A percentile compares a stretch with the other conserved stretches of the same genome.
phyloP scores from a whole-genome alignment of 2,113 vertebrate genomes.

The Ciconia boyciana region DNA sequence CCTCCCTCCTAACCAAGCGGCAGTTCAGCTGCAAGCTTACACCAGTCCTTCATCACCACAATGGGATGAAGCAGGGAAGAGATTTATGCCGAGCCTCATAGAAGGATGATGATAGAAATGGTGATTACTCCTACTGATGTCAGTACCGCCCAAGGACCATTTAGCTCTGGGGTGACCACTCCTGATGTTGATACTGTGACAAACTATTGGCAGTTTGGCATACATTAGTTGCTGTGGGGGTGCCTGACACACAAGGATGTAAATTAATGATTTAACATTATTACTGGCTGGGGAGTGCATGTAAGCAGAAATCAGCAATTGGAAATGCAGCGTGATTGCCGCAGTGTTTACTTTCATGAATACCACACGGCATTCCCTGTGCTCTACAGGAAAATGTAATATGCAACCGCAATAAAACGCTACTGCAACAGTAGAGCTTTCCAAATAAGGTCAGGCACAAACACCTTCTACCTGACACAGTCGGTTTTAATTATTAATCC shows the following conservation, averaged over 20 bases:
- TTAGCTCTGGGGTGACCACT: background rate
- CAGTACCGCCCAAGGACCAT: background rate
- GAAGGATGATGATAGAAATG: background rate
- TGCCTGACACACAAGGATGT: background rate
- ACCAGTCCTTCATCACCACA: background rate
- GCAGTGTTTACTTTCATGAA: background rate
- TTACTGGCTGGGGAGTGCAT: background rate
- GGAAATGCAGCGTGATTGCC: rapidly evolving
- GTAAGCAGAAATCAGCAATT: background rate
- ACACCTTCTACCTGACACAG: background rate
- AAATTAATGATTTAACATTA: background rate
- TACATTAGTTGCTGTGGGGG: background rate
- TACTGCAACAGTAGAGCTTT: background rate
- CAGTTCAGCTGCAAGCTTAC: background rate
- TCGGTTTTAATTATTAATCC: background rate
- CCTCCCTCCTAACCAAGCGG: background rate
- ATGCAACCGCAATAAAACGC: background rate
- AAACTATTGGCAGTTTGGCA: background rate
- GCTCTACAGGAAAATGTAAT: background rate
- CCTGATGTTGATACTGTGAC: background rate
- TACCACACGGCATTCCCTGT: background rate
- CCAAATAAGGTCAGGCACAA: background rate
- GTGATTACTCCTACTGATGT: background rate
- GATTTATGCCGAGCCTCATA: background rate
- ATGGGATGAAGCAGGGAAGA: background rate